Base-by-base conservation (phyloP, 1,140 invertebrate genomes). In the Aporrectodea caliginosa region DNA sequence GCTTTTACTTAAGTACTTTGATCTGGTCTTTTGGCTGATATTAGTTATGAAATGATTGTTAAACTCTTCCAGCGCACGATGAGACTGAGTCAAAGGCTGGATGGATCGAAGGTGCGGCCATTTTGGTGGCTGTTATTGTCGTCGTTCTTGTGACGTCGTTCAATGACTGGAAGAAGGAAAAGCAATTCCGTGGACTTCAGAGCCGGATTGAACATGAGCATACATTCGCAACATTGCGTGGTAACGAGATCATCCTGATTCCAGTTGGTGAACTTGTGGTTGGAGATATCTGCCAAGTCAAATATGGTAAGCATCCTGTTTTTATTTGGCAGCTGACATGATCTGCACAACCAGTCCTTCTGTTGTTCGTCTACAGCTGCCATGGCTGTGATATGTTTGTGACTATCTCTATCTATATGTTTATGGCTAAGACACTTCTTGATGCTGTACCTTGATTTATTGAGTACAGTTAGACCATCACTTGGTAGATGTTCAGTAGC, bases 91-190 rank as follows among this genome's bases (percentile, higher is more conserved):
- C 92, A 81, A 93, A 95, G 86, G 95, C 97, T 86, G 95, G 95
- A 80, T 99, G 96, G 97, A 98, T 99, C 86, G 97, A 99, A 91
- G 96, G 96, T 86, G 91, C 96, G 84, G 97, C 97, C 85, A 99
- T 99, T 89, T 92, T 98, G 89, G 94, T 98, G 88, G 98, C 96
- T 83, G 97, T 99, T 88, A 93, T 97, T 89, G 95, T 98, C 87
- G 97, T 99, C 87, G 97, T 99, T 80, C 91, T 98, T 90, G 96
- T 98, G 82, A 98, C 97, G 88, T 97, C 97, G 84, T 98, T 98
- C 90, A 99, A 99, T 92, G 97, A 99, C 92, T 99, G 97, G 90
- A 96, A 95, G 82, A 99, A 99, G 92, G 97, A 99, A 90, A 92
- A 94, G 89, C 97, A 98, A 91, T 99, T 99, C 90, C 92, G 92